Evolutionary conservation across 1,140 invertebrate genomes (phyloP).

Genomic region (Camponotus vicinus): DNA sequence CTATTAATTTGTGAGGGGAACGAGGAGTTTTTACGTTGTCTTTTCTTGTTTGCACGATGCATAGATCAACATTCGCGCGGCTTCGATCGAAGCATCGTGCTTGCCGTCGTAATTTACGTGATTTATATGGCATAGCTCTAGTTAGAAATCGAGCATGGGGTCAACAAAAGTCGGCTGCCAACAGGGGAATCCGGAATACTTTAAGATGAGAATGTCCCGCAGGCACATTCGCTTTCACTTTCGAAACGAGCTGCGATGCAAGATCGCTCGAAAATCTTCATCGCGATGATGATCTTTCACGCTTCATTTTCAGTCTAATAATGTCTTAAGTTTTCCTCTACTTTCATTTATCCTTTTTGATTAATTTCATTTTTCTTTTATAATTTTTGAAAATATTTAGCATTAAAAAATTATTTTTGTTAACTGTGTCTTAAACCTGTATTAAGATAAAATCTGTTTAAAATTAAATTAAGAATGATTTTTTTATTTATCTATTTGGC

Average conservation of each 20-base stretch:
- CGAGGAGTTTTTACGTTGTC: neutral
- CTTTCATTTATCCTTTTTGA: neutral
- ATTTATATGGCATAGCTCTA: slow-evolving; percentile 64
- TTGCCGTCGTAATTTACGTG: slow-evolving; percentile 45
- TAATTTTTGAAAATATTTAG: neutral
- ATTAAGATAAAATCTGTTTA: neutral
- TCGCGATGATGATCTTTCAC: slow-evolving; percentile 27
- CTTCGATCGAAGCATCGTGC: slow-evolving; percentile 4
- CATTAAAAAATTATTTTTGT: neutral
- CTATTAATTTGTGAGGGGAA: neutral
- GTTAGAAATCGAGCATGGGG: slow-evolving; percentile 70
- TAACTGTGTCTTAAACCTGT: no score
- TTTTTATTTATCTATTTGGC: neutral
- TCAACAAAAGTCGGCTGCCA: slow-evolving; percentile 68
- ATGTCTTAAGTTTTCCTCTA: neutral
- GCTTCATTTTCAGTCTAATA: neutral
- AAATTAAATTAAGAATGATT: neutral
- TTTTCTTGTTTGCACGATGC: slow-evolving; percentile 19
- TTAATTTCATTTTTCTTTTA: neutral
- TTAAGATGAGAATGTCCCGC: slow-evolving; percentile 72
- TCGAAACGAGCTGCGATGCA: slow-evolving; percentile 68
- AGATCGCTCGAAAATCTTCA: slow-evolving; percentile 59
- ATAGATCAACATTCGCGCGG: slow-evolving; percentile 61
- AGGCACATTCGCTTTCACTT: slow-evolving; percentile 76
- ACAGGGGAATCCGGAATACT: slow-evolving; percentile 49